Percentiles rank a stretch among this genome's conserved stretches.
Conservation (phyloP, 2,113 vertebrate genomes). For the Ranitomeya imitator region DNA sequence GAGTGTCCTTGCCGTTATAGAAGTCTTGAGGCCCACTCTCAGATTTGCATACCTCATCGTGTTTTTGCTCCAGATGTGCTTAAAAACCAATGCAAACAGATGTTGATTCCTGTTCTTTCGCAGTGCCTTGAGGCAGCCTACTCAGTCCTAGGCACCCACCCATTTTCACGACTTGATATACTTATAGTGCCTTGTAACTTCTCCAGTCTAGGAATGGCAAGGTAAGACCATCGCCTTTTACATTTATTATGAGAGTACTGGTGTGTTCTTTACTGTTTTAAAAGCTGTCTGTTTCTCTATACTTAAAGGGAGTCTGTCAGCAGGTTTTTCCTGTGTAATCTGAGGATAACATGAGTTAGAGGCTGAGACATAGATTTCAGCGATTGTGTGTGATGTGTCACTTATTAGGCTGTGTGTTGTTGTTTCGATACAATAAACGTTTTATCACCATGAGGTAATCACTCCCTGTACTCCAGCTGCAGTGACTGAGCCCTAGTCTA, state of each 20-base stretch:
- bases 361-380: too few species aligned
- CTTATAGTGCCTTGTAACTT: conserved; percentile 92
- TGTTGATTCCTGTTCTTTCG: conserved; percentile 77
- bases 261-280: neutral
- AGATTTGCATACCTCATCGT: conserved; percentile 84
- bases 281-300: neutral
- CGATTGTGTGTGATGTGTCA: too few species aligned
- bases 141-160: conserved; percentile 84
- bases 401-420: too few species aligned
- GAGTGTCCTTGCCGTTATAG: conserved; percentile 91
- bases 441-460: too few species aligned
- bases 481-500: too few species aligned
- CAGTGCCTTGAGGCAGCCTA: conserved; percentile 85
- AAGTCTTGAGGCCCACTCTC: conserved; percentile 66
- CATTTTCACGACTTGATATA: conserved; percentile 89
- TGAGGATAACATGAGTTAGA: too few species aligned
- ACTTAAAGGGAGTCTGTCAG: too few species aligned
- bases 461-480: too few species aligned
- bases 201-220: conserved; percentile 96
- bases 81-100: conserved; percentile 69
- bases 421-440: too few species aligned
- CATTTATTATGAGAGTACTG: neutral
- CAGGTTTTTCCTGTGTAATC: too few species aligned
- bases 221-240: conserved; percentile 73
- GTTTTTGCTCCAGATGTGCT: conserved; percentile 84